phyloP scores from a whole-genome alignment of 2,113 vertebrate species.

The Thoracochromis brauschi region DNA sequence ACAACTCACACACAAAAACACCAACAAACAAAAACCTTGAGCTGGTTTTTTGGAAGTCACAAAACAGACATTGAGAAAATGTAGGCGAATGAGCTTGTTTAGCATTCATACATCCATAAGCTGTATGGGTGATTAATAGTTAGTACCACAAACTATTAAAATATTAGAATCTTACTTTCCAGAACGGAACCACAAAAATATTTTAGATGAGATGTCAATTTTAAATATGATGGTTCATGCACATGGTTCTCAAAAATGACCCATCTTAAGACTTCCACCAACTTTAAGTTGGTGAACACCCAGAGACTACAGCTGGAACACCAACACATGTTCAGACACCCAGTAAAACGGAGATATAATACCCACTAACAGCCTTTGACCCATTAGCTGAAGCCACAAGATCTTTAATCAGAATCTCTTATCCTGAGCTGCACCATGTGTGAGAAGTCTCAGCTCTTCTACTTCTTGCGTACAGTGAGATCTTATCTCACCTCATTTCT shows the following conservation, averaged over 20 bases:
- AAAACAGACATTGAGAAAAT: background rate
- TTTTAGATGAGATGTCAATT: background rate
- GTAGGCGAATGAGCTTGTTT: accelerated
- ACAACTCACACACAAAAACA: too few relatives aligned
- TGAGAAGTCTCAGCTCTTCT: background rate
- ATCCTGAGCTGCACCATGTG: background rate
- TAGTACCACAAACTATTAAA: background rate
- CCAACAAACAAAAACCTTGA: background rate
- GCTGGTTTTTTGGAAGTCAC: accelerated
- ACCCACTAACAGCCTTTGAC: background rate
- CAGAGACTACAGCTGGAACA: accelerated
- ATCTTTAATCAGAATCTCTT: accelerated
- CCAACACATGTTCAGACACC: background rate
- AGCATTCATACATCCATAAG: background rate
- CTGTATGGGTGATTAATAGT: background rate
- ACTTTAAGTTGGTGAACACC: background rate
- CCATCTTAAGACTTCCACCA: background rate
- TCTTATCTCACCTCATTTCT: background rate
- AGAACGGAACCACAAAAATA: background rate
- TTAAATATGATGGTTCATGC: background rate
- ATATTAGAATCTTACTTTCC: background rate
- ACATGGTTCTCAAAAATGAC: background rate
- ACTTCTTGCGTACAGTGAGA: background rate
- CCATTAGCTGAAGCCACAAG: background rate
- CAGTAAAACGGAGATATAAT: background rate